Base-by-base conservation (phyloP, 2,113 vertebrate species). In the Leptobrachium leishanense region DNA sequence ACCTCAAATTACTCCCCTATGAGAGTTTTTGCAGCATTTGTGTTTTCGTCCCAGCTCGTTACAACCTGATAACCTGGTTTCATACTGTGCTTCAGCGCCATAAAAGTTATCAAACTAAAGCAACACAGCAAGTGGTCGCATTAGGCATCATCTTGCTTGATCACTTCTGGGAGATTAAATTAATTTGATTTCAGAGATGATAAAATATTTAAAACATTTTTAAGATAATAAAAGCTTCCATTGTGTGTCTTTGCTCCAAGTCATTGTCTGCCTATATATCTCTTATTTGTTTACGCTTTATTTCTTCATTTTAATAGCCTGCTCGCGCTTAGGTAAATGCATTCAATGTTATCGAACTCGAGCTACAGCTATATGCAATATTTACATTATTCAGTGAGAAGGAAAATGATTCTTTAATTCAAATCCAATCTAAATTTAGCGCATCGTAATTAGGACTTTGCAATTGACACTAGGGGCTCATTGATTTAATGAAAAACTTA, bases 401-500 rank as follows among this genome's bases (percentile, higher is more conserved):
- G 92, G 89, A 46, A 91, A 93, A 93, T 92, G 90, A 90, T 87
- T 92, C 88, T 90, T 94, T 93, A 93, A 93, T 93, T 94, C 92
- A 94, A 92, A 93, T 93, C 91, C 91, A 92, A 92, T 92, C 91
- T 93, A 93, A 94, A 93, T 93, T 91, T 93, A 91, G 90, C 90
- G 87, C 89, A 90, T 92, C 91, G 93, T 92, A 94, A 94, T 94
- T 93, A 94, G 92, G 89, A 87, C 89, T 92, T 93, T 91, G 89
- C 90, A 91, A 92, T 88, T 92, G 91, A 93, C 92, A 92, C 90
- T 86, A 76, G 92, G 90, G 92, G 91, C 89, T 89, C 92, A 93
- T 94, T 93, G 92, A 93, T 93, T 94, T 93, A 93, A 94, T 94
- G 92, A 92, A 93, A 93, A 92, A 92, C 89, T 88, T 92, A 93